Evolutionary conservation across 2,113 vertebrate species (phyloP), one percentile per base, ranked within the genome.

Genomic region (Poicephalus meyeri): DNA sequence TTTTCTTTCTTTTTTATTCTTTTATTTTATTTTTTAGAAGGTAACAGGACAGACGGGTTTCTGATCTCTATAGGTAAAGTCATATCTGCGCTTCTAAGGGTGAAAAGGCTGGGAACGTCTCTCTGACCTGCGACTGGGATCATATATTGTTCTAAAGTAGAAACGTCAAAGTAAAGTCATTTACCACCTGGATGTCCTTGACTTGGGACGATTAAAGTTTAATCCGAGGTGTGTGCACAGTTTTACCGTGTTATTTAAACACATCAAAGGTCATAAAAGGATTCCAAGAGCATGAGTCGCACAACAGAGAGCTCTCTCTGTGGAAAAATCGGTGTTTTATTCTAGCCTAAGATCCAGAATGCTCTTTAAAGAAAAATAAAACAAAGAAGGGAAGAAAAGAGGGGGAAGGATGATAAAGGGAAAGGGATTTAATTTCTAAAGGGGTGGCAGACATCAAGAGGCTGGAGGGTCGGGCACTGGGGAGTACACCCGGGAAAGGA

Each of bases 151-250:
- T 96, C 94, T 92, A 72, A 97, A 97, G 92, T 35, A 97, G 97
- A 97, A 96, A 98, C 86, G 89, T 96, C 94, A 85, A 96, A 98
- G 97, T 95, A 96, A 98, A 98, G 94, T 92, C 64, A 44, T 98
- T 98, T 98, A 98, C 98, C 98, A 98, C 98, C 98, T 97, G 97
- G 91, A 80, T 89, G 97, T 98, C 98, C 98, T 98, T 98, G 98
- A 96, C 97, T 97, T 93, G 91, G 95, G 95, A 95, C 92, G 98
- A 97, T 98, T 98, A 98, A 98, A 98, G 97, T 98, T 98, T 98
- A 98, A 98, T 98, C 97, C 95, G 89, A 97, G 97, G 96, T 98
- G 97, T 98, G 97, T 97, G 96, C 95, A 97, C 96, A 95, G 97
- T 86, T 97, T 97, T 89, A 80, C 97, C 78, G 61, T 92, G 97